These are phyloP conservation scores for Didymodactylos carnosus DNA, from an alignment of 2,888 invertebrate species.

Conservation along the genomic window DNA sequence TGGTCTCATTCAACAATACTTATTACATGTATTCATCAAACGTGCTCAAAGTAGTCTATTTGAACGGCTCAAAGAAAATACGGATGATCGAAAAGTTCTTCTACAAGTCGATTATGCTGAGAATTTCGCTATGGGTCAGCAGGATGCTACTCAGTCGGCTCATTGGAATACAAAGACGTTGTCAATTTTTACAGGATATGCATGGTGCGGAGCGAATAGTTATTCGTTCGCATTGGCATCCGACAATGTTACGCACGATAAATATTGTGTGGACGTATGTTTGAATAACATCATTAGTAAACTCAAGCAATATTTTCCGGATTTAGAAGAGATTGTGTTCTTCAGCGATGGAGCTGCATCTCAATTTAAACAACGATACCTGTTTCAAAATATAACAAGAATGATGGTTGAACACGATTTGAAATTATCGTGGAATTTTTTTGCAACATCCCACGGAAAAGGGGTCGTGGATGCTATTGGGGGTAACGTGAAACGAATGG, in stretches of 20 bases:
- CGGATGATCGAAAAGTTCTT: neutral
- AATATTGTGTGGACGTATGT: neutral
- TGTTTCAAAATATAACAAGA: neutral
- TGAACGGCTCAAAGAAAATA: neutral
- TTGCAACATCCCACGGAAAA: conserved; percentile 14
- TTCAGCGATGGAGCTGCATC: conserved; percentile 13
- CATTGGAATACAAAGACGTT: conserved; percentile 13
- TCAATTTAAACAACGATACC: conserved; percentile 11
- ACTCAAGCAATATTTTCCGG: neutral
- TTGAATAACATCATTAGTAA: neutral
- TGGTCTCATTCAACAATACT: neutral
- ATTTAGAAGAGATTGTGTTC: neutral
- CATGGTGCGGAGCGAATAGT: conserved; percentile 5
- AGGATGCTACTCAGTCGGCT: conserved; percentile 14
- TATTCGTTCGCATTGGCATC: conserved; percentile 5
- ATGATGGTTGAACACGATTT: neutral
- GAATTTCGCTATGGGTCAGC: conserved; percentile 3
- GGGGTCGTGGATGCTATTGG: conserved; percentile 13
- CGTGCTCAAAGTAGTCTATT: conserved; percentile 1
- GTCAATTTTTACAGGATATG: conserved; percentile 4
- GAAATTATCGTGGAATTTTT: conserved; percentile 2
- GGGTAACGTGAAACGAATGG: conserved; percentile 6
- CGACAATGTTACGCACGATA: conserved; percentile 7
- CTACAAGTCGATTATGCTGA: conserved; percentile 15
- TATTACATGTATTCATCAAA: conserved; percentile 13